Percentiles rank a stretch among this genome's conserved stretches.
Conservation (phyloP, 2,888 invertebrate genomes). For the Xylota segnis region DNA sequence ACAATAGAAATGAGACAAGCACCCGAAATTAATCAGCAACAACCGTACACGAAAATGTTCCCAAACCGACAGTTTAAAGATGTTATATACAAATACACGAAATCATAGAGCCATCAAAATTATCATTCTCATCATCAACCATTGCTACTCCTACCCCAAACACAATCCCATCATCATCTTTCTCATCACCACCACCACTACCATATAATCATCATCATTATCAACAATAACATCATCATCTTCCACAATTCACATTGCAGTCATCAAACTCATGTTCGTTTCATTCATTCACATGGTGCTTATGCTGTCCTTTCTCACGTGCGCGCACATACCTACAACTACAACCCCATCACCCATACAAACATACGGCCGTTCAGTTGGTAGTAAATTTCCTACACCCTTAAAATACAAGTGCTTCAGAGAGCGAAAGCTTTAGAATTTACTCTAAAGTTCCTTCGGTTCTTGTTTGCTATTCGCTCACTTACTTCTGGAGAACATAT, state of each 20-base stretch:
- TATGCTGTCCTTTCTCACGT: conserved; percentile 73
- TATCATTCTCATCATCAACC: conserved; percentile 76
- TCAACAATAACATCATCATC: conserved; percentile 74
- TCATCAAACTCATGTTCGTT: conserved; percentile 74
- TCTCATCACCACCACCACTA: conserved; percentile 67
- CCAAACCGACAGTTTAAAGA: conserved; percentile 76
- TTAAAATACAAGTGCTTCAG: conserved; percentile 15
- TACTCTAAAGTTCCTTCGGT: conserved; percentile 37
- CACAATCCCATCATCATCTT: conserved; percentile 64
- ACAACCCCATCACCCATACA: conserved; percentile 59
- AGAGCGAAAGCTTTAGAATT: conserved; percentile 66
- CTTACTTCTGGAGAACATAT: conserved; percentile 48
- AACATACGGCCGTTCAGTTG: conserved; percentile 22
- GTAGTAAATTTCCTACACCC: conserved; percentile 70
- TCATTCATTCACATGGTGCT: conserved; percentile 74
- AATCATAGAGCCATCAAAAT: conserved; percentile 76
- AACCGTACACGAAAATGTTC: conserved; percentile 75
- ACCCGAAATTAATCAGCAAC: conserved; percentile 73
- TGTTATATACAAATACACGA: conserved; percentile 76
- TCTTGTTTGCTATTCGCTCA: conserved; percentile 39
- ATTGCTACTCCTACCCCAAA: conserved; percentile 68
- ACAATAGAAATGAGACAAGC: conserved; percentile 67
- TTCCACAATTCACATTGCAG: conserved; percentile 75
- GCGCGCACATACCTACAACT: conserved; percentile 62
- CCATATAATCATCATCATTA: conserved; percentile 66